A percentile compares a stretch with the other conserved stretches of the same genome.
These are phyloP conservation scores for Mastomys natalensis DNA, from an alignment of 2,113 vertebrate genomes.

Conservation along the genomic window DNA sequence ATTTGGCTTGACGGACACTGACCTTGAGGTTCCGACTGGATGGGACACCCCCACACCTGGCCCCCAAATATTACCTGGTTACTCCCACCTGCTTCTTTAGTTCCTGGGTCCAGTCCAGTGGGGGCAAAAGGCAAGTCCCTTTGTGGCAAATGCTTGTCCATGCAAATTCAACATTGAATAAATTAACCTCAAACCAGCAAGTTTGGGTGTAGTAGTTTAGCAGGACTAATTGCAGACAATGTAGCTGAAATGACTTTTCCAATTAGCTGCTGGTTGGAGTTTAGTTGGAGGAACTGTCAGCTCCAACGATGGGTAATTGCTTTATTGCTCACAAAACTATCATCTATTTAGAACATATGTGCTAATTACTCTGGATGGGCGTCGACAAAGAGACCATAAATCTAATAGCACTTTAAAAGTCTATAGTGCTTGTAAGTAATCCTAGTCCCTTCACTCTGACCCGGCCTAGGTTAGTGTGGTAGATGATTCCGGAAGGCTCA, in stretches of 20 bases:
- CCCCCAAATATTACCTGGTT: background rate
- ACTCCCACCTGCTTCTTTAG: conserved; percentile 43
- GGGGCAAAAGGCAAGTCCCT: conserved; percentile 71
- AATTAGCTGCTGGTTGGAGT: conserved; percentile 96
- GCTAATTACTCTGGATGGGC: conserved; percentile 96
- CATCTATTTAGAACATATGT: conserved; percentile 96
- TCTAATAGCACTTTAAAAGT: conserved; percentile 93
- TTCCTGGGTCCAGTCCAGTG: background rate
- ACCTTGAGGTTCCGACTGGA: conserved; percentile 43
- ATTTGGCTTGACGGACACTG: conserved; percentile 26
- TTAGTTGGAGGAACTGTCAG: conserved; percentile 95
- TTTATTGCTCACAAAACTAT: conserved; percentile 99
- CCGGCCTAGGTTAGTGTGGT: conserved; percentile 33
- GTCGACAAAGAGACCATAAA: conserved; percentile 94
- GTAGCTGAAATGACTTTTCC: conserved; percentile 93
- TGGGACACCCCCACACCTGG: background rate
- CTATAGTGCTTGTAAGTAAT: conserved; percentile 85
- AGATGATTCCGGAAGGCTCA: conserved; percentile 52
- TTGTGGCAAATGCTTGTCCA: conserved; percentile 75
- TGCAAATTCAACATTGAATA: conserved; percentile 85
- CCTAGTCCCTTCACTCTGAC: conserved; percentile 44
- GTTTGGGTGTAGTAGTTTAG: conserved; percentile 90
- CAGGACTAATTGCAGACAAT: conserved; percentile 94
- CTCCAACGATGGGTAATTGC: conserved; percentile 94
- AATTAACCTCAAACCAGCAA: conserved; percentile 89